Evolutionary conservation across 1,140 invertebrate genomes (phyloP).

Genomic region (Calephelis nemesis): DNA sequence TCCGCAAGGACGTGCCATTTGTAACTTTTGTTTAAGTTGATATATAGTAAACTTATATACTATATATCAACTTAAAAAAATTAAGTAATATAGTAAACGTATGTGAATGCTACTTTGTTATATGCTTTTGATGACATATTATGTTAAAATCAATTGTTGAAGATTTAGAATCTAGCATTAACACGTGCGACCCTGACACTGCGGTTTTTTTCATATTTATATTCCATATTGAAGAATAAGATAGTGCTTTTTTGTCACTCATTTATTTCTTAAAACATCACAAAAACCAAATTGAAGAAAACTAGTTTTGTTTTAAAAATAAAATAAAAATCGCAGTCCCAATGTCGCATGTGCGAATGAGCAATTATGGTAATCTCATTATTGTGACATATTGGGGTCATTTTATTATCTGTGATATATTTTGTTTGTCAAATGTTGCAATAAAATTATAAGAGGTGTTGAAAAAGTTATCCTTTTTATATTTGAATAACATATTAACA

Average conservation of each 20-base stretch:
- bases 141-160: background rate
- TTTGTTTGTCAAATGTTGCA: constrained; percentile 66
- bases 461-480: constrained; percentile 26
- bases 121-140: background rate
- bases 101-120: too few species aligned
- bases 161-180: background rate
- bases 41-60: too few species aligned
- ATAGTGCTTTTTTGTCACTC: too few species aligned
- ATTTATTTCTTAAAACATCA: too few species aligned
- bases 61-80: too few species aligned
- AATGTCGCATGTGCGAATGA: too few species aligned
- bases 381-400: constrained; percentile 10
- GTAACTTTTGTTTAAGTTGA: too few species aligned
- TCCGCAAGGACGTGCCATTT: too few species aligned
- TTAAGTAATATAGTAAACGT: too few species aligned
- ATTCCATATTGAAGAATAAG: background rate
- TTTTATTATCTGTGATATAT: constrained; percentile 73
- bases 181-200: background rate
- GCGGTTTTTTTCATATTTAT: background rate
- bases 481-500: constrained; percentile 25
- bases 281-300: too few species aligned
- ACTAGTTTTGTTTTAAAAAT: too few species aligned
- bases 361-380: constrained; percentile 35
- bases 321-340: too few species aligned
- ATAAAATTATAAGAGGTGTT: constrained; percentile 58